Base-by-base conservation (phyloP, 2,888 invertebrate genomes). In the Synergus japonicus region DNA sequence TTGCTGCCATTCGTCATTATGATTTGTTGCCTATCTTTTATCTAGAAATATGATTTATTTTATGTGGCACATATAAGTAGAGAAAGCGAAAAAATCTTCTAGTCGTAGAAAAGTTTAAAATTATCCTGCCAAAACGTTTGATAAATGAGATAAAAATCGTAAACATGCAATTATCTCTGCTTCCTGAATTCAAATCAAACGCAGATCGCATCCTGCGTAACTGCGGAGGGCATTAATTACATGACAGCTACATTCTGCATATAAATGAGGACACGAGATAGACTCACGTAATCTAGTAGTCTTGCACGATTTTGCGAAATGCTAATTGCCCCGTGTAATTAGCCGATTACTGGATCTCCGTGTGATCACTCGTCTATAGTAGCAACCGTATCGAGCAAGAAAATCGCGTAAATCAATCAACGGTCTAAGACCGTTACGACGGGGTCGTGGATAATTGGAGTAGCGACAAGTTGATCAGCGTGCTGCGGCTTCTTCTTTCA, bases 381-480 rank as follows among this genome's bases (percentile, higher is more conserved):
- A 54, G 18, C 43, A 65, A 37, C 15, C 37, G 49, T 73, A 54
- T 77, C 82, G 76, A 69, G 80, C 78, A 83, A 83, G 83, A 84
- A 85, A 84, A 85, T 86, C 81, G 84, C 84, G 89, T 86, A 88
- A 89, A 88, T 88, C 88, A 88, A 89, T 88, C 88, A 87, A 85
- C 82, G 80, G 78, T 65, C 84, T 81, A 83, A 78, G 80, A 80
- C 54, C 85, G 84, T 82, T 82, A 85, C 83, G 78, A 83, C 78
- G 80, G 81, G 69, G 65, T 82, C 79, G 80, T 80, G 84, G 85
- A 88, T 88, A 89, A 88, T 88, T 88, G 87, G 87, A 88, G 87
- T 84, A 86, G 84, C 88, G 88, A 89, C 87, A 86, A 88, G 89
- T 89, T 87, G 88, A 89, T 88, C 87, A 88, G 87, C 87, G 83